Evolutionary conservation across 1,140 invertebrate species (phyloP), one percentile per base, ranked within the genome.

Genomic region (Catajapyx aquilonaris): DNA sequence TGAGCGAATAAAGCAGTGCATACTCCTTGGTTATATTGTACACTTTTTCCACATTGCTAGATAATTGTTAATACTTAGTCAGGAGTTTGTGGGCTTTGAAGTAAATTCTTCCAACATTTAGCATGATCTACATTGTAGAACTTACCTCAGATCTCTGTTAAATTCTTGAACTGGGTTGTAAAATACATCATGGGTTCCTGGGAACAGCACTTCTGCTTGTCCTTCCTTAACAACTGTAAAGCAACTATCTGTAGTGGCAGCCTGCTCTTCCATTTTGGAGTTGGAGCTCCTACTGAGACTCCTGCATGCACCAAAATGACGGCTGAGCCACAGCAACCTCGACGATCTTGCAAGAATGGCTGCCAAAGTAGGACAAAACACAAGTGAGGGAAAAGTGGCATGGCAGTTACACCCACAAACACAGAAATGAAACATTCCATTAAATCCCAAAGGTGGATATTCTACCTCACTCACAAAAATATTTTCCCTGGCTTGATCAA

Each of bases 111-210:
- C 11, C 11, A 37, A 35, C 13, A 13, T n/a, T 21, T n/a, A 38
- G 20, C 11, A 10, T 23, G 28, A 40, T 15, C 3, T 31, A 23
- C 15, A n/a, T n/a, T 15, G 28, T 37, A 54, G 46, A 34, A 48
- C 50, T 39, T 66, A 77, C 64, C 77, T 91, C n/a, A 97, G 56
- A 62, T 97, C 91, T 48, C 91, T 64, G 53, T 96, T 96, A 49
- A 96, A 95, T 59, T 95, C 84, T 59, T 97, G 91, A 13, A 94
- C 90, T 2, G 86, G 87, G 62, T 96, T 97, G 51, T 95, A 96
- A 59, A 97, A 97, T 0, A 95, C 86, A 52, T 76, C 70, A 32
- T 71, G 67, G 7, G 48, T 37, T 13, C 60, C 51, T 7, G 66
- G 68, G 11, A 74, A 56, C 10, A 65, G 48, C 41, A 87, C 71